Base-by-base conservation (phyloP, 1,140 invertebrate genomes). In the Macrobrachium nipponense region DNA sequence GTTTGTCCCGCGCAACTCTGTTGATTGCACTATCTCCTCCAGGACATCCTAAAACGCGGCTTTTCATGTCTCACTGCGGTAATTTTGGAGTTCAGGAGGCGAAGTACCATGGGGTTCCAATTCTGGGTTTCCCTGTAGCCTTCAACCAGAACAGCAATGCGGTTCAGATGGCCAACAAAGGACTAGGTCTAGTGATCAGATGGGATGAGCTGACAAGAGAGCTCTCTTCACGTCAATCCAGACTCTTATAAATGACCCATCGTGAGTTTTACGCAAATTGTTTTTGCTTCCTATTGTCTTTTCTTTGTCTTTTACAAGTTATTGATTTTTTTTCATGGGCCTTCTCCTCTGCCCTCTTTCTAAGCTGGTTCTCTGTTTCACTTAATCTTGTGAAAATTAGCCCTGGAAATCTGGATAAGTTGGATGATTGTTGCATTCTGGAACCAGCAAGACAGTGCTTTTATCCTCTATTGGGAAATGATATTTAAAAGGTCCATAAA, bases 61-160 rank as follows among this genome's bases (percentile, higher is more conserved):
- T 90, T 12, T 92, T 92, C 83, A 90, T 92, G 17, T 91, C 90
- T 15, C 93, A 93, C 88, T 90, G 91, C 73, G 92, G 93, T 17
- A 89, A 90, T 20, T 88, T 92, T 43, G 91, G 91, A 62, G 91
- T 90, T 18, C 90, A 91, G 72, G 93, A 93, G 90, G 91, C 92
- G 10, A 90, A 92, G 18, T 91, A 90, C 82, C 90, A 91, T 87
- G 92, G 91, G 10, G 90, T 92, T 8, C 92, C 92, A 5, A 85
- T 93, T 8, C 87, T 93, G 59, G 91, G 90, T 10, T 87, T 93
- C 18, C 93, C 93, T 6, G 89, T 93, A 23, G 90, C 91, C 68
- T 89, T 89, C 20, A 93, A 93, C 80, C 91, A 91, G 86, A 84
- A 84, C 58, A 68, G 89, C 17, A 90, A 90, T 80, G 87, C 87